Conservation (phyloP, 2,113 vertebrate genomes). For the Psilopogon haemacephalus region DNA sequence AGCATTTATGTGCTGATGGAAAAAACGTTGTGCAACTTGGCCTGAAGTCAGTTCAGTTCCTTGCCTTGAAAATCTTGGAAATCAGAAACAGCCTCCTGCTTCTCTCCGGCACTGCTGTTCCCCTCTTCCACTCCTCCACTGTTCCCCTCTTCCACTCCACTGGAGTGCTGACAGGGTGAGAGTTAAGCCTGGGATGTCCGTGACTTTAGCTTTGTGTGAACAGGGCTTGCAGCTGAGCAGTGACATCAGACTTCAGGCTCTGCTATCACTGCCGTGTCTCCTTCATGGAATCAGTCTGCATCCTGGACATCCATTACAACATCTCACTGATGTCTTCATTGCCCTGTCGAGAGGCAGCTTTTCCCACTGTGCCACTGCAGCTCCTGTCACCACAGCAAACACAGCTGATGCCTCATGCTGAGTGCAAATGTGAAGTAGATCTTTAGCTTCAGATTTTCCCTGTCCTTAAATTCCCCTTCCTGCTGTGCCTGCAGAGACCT, state of each 20-base stretch:
- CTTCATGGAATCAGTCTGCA: not conserved
- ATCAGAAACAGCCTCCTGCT: not conserved
- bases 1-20: not conserved
- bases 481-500: not conserved
- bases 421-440: not conserved
- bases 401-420: not conserved
- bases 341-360: not conserved
- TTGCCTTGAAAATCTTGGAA: not conserved
- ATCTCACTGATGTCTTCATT: constrained; percentile 17
- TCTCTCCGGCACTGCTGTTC: not conserved
- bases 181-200: not conserved
- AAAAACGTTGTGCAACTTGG: not conserved
- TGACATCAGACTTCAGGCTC: not conserved
- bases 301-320: not conserved
- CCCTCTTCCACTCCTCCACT: not conserved
- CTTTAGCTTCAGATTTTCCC: not conserved
- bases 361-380: not conserved
- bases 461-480: not conserved
- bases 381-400: not conserved
- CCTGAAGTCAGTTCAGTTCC: not conserved
- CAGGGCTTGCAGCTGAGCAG: not conserved
- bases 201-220: not conserved
- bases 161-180: not conserved
- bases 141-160: not conserved
- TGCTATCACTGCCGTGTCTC: not conserved